Conservation (phyloP, 37 sponge, comb jelly and placozoan species). For the Hexactinellida sp. region DNA sequence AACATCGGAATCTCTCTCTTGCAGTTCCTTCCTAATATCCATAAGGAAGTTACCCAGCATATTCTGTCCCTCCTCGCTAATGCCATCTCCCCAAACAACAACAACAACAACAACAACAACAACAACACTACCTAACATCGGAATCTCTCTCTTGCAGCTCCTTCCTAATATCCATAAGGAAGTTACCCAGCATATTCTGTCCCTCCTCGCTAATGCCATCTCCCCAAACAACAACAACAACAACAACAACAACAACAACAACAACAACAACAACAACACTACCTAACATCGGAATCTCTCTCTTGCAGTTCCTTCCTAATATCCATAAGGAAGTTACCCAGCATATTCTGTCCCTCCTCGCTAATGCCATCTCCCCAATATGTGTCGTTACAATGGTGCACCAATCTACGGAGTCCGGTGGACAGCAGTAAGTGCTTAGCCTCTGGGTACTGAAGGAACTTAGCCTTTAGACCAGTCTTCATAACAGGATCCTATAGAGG, state of each 20-base stretch:
- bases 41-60: no score
- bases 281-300: constrained; percentile 2
- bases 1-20: no score
- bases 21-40: no score
- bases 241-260: no score
- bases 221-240: neutral
- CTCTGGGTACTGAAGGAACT: neutral
- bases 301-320: neutral
- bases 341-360: neutral
- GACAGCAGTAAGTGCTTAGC: constrained; percentile 2
- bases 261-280: neutral
- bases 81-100: no score
- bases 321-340: constrained; percentile 13
- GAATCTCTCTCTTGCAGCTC: neutral
- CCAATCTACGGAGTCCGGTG: neutral
- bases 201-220: neutral
- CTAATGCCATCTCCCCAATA: neutral
- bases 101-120: neutral
- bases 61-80: no score
- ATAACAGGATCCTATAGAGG: neutral
- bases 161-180: neutral
- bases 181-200: constrained; percentile 4
- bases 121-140: neutral
- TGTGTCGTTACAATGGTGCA: neutral
- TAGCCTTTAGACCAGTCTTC: neutral